Base-by-base conservation (phyloP, 2,113 vertebrate species). In the Prionailurus bengalensis region DNA sequence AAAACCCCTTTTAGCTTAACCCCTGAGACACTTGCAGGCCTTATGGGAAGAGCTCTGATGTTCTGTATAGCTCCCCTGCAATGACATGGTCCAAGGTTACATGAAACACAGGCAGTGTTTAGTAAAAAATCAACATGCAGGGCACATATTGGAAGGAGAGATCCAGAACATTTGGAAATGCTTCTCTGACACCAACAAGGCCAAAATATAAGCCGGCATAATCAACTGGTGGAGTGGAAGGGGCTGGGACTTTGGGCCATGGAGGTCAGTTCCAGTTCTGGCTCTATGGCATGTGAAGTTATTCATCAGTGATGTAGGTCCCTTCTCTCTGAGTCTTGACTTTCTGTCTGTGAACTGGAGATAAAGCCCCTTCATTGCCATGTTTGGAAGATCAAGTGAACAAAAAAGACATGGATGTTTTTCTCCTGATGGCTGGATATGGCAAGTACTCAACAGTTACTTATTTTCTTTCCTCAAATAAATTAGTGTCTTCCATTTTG, bases 121-220 rank as follows among this genome's bases (percentile, higher is more conserved):
- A 91, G 93, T 89, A 73, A 82, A 85, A 70, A 92, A 79, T 63
- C 53, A 78, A n/a, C 12, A 55, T 63, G 39, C 7, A 55, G 36
- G 51, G 61, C 19, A 19, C 36, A 27, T 76, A 39, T 80, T 90
- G 42, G 78, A 91, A 91, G 17, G 39, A 97, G 53, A 96, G 48
- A 74, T 80, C 42, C 70, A 83, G 63, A 83, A 85, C 21, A 92
- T 76, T 87, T 92, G n/a, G 45, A 94, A 87, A n/a, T 95, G 63
- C 16, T 87, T 96, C 76, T 94, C 17, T 8, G 5, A 53, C 15
- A 86, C 16, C 39, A 31, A 45, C 27, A 82, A 42, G 45, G 58
- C 42, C 58, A 90, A 91, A 87, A 79, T 94, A 13, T 61, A 97
- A 87, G 33, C 51, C 23, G 66, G 5, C 31, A 17, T 58, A 94